Base-by-base conservation (phyloP, 2,888 invertebrate genomes). In the Oxyteleia sp. region DNA sequence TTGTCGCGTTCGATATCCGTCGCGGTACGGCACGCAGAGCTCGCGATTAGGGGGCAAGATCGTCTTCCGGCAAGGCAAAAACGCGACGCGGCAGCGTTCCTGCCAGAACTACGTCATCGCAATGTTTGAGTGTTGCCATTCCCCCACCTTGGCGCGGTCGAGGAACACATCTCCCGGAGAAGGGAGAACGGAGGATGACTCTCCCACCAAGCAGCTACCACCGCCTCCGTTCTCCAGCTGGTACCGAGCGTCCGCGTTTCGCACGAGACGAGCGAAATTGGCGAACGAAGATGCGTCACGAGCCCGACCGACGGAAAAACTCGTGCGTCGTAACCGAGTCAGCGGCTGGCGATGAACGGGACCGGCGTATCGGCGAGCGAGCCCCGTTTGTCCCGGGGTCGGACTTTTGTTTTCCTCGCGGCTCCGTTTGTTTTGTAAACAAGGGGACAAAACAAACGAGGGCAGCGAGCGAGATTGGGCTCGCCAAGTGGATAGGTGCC, bases 41-140 rank as follows among this genome's bases (percentile, higher is more conserved):
- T 49, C 64, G 55, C 66, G 85, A 81, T 80, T 66, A 85, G 82
- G 82, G n/a, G 85, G 82, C 84, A 76, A 75, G 59, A 74, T 84
- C 83, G 87, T 86, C 88, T 89, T 86, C 86, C 88, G 87, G 82
- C 76, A 82, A 85, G 87, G 89, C 88, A 90, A 91, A 91, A 90
- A 90, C 90, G 88, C 90, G 89, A 88, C 90, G 89, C 87, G 84
- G 83, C 84, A 87, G 85, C 90, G 91, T 90, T 91, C 90, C 91
- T 91, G 89, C 90, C 91, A 87, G 85, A 88, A 90, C 92, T 92
- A 92, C 92, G 92, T 92, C 92, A 92, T 92, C 88, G 88, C 88
- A 90, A 90, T 91, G 91, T 92, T 92, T 91, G 91, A 90, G 90
- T 91, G 90, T 88, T 90, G 89, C 89, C 87, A 88, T 90, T 91